Conservation (phyloP, 2,888 invertebrate species). For the Nemotelus nigrinus region DNA sequence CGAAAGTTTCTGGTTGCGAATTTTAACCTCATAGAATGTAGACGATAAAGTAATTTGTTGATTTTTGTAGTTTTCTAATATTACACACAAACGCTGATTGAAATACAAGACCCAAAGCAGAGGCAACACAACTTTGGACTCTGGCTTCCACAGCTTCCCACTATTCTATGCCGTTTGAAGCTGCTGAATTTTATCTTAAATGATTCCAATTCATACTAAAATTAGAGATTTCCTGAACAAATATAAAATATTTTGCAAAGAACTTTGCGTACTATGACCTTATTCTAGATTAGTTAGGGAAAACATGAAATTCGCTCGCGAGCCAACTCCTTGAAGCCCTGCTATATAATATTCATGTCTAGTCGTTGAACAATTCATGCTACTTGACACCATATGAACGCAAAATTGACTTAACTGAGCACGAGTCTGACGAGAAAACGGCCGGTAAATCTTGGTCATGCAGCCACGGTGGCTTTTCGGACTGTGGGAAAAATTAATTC, state of each 20-base stretch:
- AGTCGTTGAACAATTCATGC: not conserved
- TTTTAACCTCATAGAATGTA: constrained; percentile 34
- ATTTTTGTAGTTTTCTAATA: constrained; percentile 39
- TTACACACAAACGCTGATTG: not conserved
- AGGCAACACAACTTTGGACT: too few species aligned
- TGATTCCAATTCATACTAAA: too few species aligned
- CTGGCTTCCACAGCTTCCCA: too few species aligned
- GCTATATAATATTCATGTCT: too few species aligned
- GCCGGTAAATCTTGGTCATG: not conserved
- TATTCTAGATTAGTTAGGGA: too few species aligned
- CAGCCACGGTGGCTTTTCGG: not conserved
- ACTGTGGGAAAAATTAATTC: constrained; percentile 55
- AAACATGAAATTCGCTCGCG: too few species aligned
- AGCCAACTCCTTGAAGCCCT: not conserved
- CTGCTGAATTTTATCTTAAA: too few species aligned
- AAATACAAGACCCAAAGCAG: not conserved
- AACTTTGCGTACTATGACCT: too few species aligned
- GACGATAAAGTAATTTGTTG: constrained; percentile 43
- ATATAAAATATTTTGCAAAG: too few species aligned
- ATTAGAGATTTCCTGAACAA: too few species aligned
- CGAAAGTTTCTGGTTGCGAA: constrained; percentile 25
- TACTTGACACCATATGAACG: not conserved
- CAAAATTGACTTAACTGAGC: constrained; percentile 20
- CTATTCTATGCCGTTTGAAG: too few species aligned
- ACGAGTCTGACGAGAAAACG: constrained; percentile 34